Evolutionary conservation across 2,888 invertebrate species (phyloP), one percentile per base, ranked within the genome.

Genomic region (Meghimatium bilineatum): DNA sequence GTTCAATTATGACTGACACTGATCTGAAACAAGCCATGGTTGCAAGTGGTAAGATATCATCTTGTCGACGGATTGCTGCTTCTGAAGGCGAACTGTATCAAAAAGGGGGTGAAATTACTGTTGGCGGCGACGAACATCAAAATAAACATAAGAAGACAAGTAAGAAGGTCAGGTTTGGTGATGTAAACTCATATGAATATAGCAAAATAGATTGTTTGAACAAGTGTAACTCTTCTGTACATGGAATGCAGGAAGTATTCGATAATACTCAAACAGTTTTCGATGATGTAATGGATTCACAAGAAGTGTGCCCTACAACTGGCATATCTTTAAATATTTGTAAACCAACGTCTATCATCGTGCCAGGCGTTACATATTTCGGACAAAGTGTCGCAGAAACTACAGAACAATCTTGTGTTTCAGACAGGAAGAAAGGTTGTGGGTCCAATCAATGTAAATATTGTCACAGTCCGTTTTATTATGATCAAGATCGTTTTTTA

Each of bases 221-320:
- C 67, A 78, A 44, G 23, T 67, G 67, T 29, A 78, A 78, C 66
- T 78, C 78, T 29, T 78, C 78, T 29, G n/a, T 78, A 12, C 67
- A 63, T 44, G 66, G 66, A 29, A 23, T 44, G 44, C n/a, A 77
- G 6, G 49, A 29, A 17, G 66, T 67, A 20, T 78, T 78, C 14
- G 66, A 78, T 20, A 32, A 38, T 23, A 1, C 17, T 12, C 29
- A 78, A 77, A 67, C 38, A 3, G 29, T 63, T 38, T 66, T 78
- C 12, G 67, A 78, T 34, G 67, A 78, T 10, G 20, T 63, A 26
- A 32, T 10, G 20, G 67, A 66, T 20, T 32, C 67, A 12, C 44
- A 49, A 29, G 78, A 66, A 44, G 14, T 77, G 26, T 34, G 23
- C 29, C 23, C 20, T 29, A 17, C 74, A 3, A 75, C 23, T 20